Evolutionary conservation across 2,797 vertebrate genomes (phyloP).

Genomic region (Oceanodroma leucorhoa): DNA sequence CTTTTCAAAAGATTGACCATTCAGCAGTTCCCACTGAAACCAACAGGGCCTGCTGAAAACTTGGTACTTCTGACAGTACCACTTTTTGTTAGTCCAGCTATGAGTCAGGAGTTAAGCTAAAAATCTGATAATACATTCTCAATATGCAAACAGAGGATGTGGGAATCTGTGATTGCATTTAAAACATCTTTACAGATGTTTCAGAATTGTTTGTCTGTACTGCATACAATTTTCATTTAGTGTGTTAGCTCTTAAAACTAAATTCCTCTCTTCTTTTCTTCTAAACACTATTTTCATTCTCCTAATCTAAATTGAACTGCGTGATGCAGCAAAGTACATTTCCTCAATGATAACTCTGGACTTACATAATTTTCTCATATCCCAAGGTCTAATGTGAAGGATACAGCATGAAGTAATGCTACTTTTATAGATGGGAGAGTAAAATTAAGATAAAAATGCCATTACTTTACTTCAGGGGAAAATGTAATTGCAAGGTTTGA

Average conservation of each 20-base stretch:
- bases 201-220: not conserved
- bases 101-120: not conserved
- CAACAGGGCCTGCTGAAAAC: not conserved
- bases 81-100: not conserved
- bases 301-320: constrained; percentile 48
- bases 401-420: not conserved
- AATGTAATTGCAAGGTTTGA: constrained; percentile 29
- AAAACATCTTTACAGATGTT: not conserved
- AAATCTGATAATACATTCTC: not conserved
- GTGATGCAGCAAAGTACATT: constrained; percentile 24
- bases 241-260: constrained; percentile 1
- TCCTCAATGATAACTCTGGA: not conserved
- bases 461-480: constrained; percentile 27
- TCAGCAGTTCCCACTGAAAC: not conserved
- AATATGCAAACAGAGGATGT: not conserved
- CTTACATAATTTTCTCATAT: not conserved
- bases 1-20: not conserved
- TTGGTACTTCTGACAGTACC: not conserved
- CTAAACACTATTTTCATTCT: not conserved
- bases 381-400: constrained; percentile 14
- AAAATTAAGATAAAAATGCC: constrained; percentile 53
- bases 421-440: not conserved
- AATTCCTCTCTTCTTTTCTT: not conserved
- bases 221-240: not conserved
- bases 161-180: not conserved